These are phyloP conservation scores for Motacilla alba DNA, from an alignment of 2,113 vertebrate genomes.

Conservation along the genomic window DNA sequence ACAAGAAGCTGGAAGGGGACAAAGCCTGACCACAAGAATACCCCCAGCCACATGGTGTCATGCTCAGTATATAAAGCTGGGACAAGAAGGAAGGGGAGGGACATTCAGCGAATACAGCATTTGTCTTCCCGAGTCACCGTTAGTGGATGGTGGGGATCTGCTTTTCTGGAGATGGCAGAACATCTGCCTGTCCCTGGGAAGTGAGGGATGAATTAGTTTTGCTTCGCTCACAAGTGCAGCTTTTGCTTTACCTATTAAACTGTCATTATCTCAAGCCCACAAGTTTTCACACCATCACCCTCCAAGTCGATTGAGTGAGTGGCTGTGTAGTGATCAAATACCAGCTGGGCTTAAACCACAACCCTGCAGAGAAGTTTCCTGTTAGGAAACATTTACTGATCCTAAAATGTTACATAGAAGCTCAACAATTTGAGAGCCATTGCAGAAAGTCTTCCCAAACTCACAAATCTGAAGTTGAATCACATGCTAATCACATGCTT, in stretches of 20 bases:
- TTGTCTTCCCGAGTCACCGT: not conserved
- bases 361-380: not conserved
- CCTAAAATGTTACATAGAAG: not conserved
- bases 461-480: not conserved
- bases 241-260: not conserved
- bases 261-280: not conserved
- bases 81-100: not conserved
- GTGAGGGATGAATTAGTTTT: not conserved
- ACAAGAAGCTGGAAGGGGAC: not conserved
- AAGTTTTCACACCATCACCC: not conserved
- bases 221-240: not conserved
- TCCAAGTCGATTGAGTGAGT: rapidly evolving
- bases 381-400: not conserved
- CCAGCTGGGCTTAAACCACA: not conserved
- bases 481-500: not conserved
- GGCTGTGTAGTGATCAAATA: not conserved
- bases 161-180: not conserved
- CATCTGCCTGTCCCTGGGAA: not conserved
- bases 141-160: not conserved
- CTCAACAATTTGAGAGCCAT: not conserved
- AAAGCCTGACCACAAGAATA: not conserved
- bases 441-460: not conserved
- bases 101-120: rapidly evolving
- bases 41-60: rapidly evolving
- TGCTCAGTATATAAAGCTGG: not conserved